Evolutionary conservation across 2,797 vertebrate genomes (phyloP).

Genomic region (Coranthus polyacanthus): DNA sequence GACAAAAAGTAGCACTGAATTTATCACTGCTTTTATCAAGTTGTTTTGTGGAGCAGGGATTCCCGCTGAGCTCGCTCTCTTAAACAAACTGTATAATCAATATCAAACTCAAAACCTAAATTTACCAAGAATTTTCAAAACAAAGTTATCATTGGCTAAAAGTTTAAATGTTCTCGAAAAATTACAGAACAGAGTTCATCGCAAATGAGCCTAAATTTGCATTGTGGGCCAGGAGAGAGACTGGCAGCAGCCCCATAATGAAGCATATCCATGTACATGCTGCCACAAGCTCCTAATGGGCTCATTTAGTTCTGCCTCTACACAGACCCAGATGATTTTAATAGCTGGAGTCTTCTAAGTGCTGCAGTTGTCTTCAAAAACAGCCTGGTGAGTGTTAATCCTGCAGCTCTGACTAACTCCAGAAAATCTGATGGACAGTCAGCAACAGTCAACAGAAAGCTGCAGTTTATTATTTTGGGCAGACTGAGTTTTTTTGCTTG

Average conservation of each 20-base stretch:
- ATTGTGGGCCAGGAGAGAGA: not conserved
- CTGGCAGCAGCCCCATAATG: not conserved
- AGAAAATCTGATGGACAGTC: constrained; percentile 18
- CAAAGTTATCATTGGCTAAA: not conserved
- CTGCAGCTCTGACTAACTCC: constrained; percentile 18
- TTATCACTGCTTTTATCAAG: constrained; percentile 21
- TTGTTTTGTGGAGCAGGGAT: not conserved
- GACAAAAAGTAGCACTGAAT: constrained; percentile 8
- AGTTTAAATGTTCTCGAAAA: constrained; percentile 5
- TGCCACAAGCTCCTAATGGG: constrained; percentile 19
- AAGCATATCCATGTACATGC: constrained; percentile 28
- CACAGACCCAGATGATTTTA: constrained; percentile 17
- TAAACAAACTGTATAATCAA: constrained; percentile 14
- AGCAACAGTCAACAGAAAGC: constrained; percentile 20
- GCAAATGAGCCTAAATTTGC: constrained; percentile 12
- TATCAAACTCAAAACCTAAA: not conserved
- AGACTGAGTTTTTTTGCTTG: constrained; percentile 17
- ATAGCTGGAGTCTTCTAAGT: constrained; percentile 17
- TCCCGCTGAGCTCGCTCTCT: constrained; percentile 2
- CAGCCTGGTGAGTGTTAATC: constrained; percentile 4
- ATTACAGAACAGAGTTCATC: not conserved
- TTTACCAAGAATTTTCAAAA: not conserved
- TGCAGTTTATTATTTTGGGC: constrained; percentile 22
- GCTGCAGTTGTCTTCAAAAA: constrained; percentile 27
- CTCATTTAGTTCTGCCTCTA: constrained; percentile 31